phyloP scores from a whole-genome alignment of 2,888 invertebrate species.

The Serripes groenlandicus region DNA sequence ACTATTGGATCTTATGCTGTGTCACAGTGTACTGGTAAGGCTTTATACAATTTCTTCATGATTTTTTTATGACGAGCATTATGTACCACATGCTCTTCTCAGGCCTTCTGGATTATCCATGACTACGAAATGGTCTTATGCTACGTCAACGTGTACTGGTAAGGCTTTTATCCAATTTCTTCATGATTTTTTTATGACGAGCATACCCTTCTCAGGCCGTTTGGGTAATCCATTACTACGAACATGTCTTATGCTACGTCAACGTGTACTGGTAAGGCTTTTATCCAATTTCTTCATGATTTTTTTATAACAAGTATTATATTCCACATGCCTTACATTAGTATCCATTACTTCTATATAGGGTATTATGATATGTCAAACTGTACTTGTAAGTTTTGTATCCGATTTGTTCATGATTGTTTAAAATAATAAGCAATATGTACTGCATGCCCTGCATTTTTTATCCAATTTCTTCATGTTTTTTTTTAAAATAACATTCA shows the following conservation, averaged over 20 bases:
- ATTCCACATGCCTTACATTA: background rate
- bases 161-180: background rate
- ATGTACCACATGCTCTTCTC: background rate
- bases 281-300: background rate
- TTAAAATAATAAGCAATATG: no score
- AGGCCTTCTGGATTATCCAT: conserved; percentile 1
- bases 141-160: background rate
- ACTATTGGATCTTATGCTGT: background rate
- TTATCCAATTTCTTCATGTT: background rate
- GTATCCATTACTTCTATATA: background rate
- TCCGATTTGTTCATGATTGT: no score
- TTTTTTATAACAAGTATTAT: background rate
- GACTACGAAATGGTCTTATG: background rate
- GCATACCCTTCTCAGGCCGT: no score
- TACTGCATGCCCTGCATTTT: no score
- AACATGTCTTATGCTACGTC: no score
- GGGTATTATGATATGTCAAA: no score
- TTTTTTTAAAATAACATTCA: no score
- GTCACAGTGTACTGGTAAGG: background rate
- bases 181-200: background rate
- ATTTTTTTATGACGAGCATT: no score
- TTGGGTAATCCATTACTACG: no score
- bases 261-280: background rate
- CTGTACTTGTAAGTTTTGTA: no score
- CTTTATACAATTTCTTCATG: no score